Evolutionary conservation across 2,888 invertebrate species (phyloP).

Genomic region (Leptopilina drosophilae): DNA sequence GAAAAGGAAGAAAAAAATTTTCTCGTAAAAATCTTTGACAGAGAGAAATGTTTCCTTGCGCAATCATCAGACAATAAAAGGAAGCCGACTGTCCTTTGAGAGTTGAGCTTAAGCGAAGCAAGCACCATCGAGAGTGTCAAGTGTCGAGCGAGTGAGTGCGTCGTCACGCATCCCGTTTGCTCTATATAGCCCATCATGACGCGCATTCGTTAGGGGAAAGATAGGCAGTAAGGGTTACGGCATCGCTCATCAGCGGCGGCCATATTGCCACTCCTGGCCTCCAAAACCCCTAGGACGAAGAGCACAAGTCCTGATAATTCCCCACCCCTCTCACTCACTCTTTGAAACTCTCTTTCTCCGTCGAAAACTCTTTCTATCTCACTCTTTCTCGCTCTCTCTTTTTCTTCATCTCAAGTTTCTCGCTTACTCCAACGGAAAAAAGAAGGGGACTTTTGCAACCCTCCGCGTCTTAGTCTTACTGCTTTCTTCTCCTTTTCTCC

Average conservation of each 20-base stretch:
- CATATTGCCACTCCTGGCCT: constrained; percentile 72
- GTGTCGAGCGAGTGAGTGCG: constrained; percentile 30
- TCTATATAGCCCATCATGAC: constrained; percentile 37
- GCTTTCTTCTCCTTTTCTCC: constrained; percentile 65
- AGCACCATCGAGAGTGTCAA: constrained; percentile 40
- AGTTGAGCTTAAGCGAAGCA: constrained; percentile 3
- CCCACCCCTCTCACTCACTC: constrained; percentile 60
- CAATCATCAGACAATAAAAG: constrained; percentile 32
- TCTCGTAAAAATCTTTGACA: background rate
- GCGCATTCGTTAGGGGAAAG: constrained; percentile 53
- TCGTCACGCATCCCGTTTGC: constrained; percentile 20
- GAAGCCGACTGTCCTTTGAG: constrained; percentile 38
- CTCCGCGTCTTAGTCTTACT: constrained; percentile 61
- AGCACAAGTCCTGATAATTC: constrained; percentile 74
- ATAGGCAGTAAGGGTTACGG: constrained; percentile 73
- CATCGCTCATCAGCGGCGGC: constrained; percentile 76
- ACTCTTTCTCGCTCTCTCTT: constrained; percentile 45
- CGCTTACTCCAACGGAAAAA: too few species aligned
- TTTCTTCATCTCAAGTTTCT: constrained; percentile 48
- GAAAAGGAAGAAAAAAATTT: background rate
- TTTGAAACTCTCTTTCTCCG: constrained; percentile 60
- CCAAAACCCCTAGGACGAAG: constrained; percentile 57
- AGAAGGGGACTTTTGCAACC: constrained; percentile 29
- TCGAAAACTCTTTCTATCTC: constrained; percentile 61
- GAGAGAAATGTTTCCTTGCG: constrained; percentile 9